Evolutionary conservation across 2,888 invertebrate species (phyloP).

Genomic region (Aleiodes leptofemur): DNA sequence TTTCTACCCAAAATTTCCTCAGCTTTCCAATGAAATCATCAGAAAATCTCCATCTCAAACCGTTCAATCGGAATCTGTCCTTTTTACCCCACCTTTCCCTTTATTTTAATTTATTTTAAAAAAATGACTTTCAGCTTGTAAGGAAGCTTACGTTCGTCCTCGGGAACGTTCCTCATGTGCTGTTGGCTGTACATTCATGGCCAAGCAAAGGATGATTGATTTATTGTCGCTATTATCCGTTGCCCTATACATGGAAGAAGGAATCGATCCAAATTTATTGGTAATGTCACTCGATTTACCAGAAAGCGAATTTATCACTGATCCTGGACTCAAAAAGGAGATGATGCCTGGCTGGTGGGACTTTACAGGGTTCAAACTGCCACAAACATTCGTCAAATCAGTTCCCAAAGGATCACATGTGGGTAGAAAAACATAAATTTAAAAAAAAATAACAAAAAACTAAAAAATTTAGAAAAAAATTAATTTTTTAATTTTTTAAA

Average conservation of each 20-base stretch:
- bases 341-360: slow-evolving; percentile 72
- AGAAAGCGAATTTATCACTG: slow-evolving; percentile 69
- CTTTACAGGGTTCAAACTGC: slow-evolving; percentile 69
- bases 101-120: neutral
- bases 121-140: slow-evolving; percentile 65
- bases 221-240: slow-evolving; percentile 63
- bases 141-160: slow-evolving; percentile 66
- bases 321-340: slow-evolving; percentile 70
- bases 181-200: slow-evolving; percentile 69
- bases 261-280: slow-evolving; percentile 63
- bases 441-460: slow-evolving; percentile 7
- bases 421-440: slow-evolving; percentile 44
- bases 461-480: neutral
- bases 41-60: no score
- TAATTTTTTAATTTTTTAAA: no score
- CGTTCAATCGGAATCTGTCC: no score
- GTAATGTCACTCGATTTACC: slow-evolving; percentile 69
- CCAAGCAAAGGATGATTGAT: slow-evolving; percentile 63
- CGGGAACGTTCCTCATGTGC: slow-evolving; percentile 65
- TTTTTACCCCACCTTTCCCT: no score
- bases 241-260: slow-evolving; percentile 64
- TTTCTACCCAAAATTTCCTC: no score
- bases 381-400: slow-evolving; percentile 71
- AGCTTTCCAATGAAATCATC: no score
- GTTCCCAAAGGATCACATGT: slow-evolving; percentile 69